Percentiles rank a stretch among this genome's conserved stretches.
These are phyloP conservation scores for Ploceus nigricollis DNA, from an alignment of 2,113 vertebrate species.

Conservation along the genomic window DNA sequence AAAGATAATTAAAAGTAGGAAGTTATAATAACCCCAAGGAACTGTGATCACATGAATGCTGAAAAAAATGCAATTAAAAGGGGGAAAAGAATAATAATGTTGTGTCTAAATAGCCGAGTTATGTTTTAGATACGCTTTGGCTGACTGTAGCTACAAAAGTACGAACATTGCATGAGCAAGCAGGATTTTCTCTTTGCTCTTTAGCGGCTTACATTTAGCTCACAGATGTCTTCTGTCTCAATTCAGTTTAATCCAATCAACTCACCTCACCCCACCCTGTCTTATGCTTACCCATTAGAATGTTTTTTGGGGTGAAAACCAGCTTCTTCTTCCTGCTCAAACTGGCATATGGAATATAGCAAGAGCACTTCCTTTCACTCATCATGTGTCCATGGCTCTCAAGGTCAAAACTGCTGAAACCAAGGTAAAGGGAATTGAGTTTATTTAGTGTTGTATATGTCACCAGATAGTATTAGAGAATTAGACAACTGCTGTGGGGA, in stretches of 20 bases:
- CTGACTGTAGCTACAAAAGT: neutral
- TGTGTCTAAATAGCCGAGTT: neutral
- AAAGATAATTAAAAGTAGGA: neutral
- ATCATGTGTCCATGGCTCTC: constrained; percentile 77
- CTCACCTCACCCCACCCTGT: constrained; percentile 37
- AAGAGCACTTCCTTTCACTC: constrained; percentile 42
- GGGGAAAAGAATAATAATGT: neutral
- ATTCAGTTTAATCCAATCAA: constrained; percentile 78
- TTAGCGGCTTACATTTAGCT: constrained; percentile 53
- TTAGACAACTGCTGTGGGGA: neutral
- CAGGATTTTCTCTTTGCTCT: constrained; percentile 62
- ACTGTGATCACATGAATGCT: neutral
- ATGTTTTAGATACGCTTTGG: neutral
- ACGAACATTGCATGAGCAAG: neutral
- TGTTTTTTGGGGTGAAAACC: constrained; percentile 20
- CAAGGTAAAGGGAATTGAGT: constrained; percentile 77
- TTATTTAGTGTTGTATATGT: neutral
- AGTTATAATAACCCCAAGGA: neutral
- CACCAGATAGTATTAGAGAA: neutral
- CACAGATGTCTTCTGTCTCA: constrained; percentile 71
- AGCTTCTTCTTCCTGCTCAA: constrained; percentile 56
- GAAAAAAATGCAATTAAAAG: neutral
- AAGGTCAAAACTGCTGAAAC: constrained; percentile 80
- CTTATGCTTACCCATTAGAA: constrained; percentile 39
- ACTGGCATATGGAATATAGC: neutral